phyloP scores from a whole-genome alignment of 1,140 invertebrate genomes.

The Scylla paramamosain region DNA sequence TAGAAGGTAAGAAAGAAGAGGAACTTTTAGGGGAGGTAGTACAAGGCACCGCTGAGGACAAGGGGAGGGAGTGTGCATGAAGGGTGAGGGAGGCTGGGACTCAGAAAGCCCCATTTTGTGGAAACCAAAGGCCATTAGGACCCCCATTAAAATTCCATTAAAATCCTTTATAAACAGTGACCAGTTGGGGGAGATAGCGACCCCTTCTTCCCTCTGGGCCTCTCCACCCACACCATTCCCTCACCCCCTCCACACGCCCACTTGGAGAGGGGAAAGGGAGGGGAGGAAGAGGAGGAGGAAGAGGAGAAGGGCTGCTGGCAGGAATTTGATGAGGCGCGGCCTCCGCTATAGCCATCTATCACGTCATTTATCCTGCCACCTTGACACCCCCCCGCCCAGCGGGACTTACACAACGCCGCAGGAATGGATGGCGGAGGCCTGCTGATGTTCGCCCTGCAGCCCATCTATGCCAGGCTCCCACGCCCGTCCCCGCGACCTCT shows the following conservation, averaged over 20 bases:
- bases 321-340: conserved; percentile 28
- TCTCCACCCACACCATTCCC: conserved; percentile 1
- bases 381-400: conserved; percentile 37
- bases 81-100: conserved; percentile 39
- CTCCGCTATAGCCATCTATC: conserved; percentile 62
- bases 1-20: conserved; percentile 25
- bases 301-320: not conserved
- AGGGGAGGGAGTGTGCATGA: not conserved
- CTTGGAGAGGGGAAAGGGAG: conserved; percentile 12
- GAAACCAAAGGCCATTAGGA: conserved; percentile 55
- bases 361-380: conserved; percentile 30
- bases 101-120: conserved; percentile 62
- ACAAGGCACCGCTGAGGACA: not conserved
- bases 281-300: not conserved
- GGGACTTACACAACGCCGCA: conserved; percentile 58
- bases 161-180: conserved; percentile 69
- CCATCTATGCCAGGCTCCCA: conserved; percentile 1
- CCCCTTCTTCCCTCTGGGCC: not conserved
- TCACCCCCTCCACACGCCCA: not conserved
- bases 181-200: conserved; percentile 58
- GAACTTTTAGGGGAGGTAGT: not conserved
- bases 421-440: conserved; percentile 34
- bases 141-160: conserved; percentile 73
- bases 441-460: not conserved
- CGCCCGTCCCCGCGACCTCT: not conserved